phyloP scores from a whole-genome alignment of 92 coral and sea anemone species.

The Epizoanthus stellaris region DNA sequence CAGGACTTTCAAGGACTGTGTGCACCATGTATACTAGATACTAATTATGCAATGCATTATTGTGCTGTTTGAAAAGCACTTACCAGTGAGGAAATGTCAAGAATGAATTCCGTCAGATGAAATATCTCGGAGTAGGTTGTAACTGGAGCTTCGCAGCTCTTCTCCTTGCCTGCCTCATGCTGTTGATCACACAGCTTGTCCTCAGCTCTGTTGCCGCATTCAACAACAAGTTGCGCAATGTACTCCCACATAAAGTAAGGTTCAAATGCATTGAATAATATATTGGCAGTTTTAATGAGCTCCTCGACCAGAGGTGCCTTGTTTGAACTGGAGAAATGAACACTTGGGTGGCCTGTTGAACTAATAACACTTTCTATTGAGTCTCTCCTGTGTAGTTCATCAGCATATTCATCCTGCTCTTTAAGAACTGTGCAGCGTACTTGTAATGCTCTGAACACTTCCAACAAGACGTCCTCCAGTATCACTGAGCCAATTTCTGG shows the following conservation, averaged over 20 bases:
- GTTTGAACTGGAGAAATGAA: slow-evolving; percentile 29
- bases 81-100: slow-evolving; percentile 92
- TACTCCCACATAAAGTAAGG: slow-evolving; percentile 99
- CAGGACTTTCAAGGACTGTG: no score
- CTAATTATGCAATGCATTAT: no score
- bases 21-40: no score
- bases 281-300: slow-evolving; percentile 88
- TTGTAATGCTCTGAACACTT: slow-evolving; percentile 85
- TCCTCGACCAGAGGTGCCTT: slow-evolving; percentile 87
- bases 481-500: slow-evolving; percentile 93
- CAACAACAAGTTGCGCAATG: slow-evolving; percentile 79
- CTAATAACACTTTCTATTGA: slow-evolving; percentile 61
- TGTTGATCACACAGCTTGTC: slow-evolving; percentile 19
- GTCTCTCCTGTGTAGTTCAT: slow-evolving; percentile 66
- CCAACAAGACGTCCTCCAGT: slow-evolving; percentile 90
- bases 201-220: slow-evolving; percentile 55
- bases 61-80: neutral
- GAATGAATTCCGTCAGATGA: slow-evolving; percentile 86
- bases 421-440: slow-evolving; percentile 62
- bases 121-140: slow-evolving; percentile 84
- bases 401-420: slow-evolving; percentile 59
- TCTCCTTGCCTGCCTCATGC: neutral
- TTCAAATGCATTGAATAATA: slow-evolving; percentile 93
- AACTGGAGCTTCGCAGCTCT: slow-evolving; percentile 41
- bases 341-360: slow-evolving; percentile 13